Conservation (phyloP, 2,888 invertebrate species). For the Pecten maximus region DNA sequence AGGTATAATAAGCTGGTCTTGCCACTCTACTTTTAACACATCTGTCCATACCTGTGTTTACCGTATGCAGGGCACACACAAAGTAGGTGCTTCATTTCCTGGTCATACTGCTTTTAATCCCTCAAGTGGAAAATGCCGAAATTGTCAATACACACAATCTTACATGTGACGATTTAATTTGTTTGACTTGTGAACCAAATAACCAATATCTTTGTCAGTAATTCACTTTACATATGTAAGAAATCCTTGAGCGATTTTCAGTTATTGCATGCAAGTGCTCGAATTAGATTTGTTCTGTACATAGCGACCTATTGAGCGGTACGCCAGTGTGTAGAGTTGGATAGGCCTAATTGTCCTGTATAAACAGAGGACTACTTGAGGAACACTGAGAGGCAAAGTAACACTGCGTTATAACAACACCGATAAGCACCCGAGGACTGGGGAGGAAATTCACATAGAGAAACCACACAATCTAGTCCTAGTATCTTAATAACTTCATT, state of each 20-base stretch:
- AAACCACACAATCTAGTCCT: no score
- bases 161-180: neutral
- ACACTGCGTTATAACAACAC: neutral
- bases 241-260: neutral
- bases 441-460: neutral
- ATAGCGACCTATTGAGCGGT: neutral
- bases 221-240: slow-evolving; percentile 14
- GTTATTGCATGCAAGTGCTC: neutral
- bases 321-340: neutral
- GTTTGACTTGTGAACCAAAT: slow-evolving; percentile 13
- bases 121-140: neutral
- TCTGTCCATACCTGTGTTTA: neutral
- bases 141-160: slow-evolving; percentile 1
- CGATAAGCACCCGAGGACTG: neutral
- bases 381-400: neutral
- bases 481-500: no score
- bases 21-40: neutral
- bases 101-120: neutral
- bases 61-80: neutral
- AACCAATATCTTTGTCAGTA: neutral
- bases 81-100: neutral
- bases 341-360: neutral
- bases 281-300: neutral
- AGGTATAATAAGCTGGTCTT: neutral
- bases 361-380: neutral